phyloP scores from a whole-genome alignment of 2,888 invertebrate genomes.

The Clepsis dumicolana region DNA sequence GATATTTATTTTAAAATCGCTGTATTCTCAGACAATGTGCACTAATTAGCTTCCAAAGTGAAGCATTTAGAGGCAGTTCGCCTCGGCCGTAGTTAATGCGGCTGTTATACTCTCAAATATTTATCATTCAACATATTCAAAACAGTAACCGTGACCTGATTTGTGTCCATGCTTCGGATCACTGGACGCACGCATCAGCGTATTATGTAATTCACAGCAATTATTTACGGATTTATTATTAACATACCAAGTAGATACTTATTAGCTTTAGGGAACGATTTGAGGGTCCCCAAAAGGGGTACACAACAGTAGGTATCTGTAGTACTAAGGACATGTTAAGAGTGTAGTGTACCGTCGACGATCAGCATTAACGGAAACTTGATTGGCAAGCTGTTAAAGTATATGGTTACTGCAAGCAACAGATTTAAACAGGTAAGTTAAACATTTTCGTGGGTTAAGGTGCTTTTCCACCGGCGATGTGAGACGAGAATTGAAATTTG shows the following conservation, averaged over 20 bases:
- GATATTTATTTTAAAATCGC: neutral
- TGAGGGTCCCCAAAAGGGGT: neutral
- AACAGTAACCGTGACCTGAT: constrained; percentile 37
- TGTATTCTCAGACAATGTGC: neutral
- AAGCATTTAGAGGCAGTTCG: constrained; percentile 10
- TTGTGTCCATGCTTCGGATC: constrained; percentile 1
- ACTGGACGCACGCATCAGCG: neutral
- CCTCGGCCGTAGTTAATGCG: constrained; percentile 4
- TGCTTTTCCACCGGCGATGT: too few species aligned
- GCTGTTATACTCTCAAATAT: constrained; percentile 7
- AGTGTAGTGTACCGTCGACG: too few species aligned
- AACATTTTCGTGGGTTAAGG: too few species aligned
- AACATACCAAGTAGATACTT: neutral
- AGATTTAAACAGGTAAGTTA: too few species aligned
- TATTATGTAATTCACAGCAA: constrained; percentile 6
- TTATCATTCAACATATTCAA: constrained; percentile 32
- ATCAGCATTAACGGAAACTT: too few species aligned
- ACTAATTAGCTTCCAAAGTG: neutral
- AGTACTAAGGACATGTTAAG: too few species aligned
- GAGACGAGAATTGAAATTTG: too few species aligned
- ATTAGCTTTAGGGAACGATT: neutral
- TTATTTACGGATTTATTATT: constrained; percentile 5
- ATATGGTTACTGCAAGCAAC: too few species aligned
- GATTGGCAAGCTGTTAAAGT: too few species aligned
- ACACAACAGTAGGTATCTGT: neutral